Evolutionary conservation across 2,888 invertebrate species (phyloP), one percentile per base, ranked within the genome.

Genomic region (Drosophila tanythrix): DNA sequence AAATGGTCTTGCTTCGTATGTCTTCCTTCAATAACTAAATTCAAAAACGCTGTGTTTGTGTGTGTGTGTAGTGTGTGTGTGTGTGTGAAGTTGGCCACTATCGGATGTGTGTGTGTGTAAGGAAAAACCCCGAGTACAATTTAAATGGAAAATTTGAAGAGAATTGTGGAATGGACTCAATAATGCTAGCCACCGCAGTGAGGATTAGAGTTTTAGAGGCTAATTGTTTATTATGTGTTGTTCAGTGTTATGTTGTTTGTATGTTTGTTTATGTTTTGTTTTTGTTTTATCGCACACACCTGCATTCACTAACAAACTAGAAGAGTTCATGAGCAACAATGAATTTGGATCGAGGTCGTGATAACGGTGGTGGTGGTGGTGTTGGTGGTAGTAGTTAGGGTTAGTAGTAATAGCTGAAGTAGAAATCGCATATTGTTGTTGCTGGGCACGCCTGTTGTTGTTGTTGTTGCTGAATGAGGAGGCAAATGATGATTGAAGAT

Each of bases 401-500:
- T 76, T 79, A 76, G 81, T 80, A 78, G 69, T 79, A 81, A 78
- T 76, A 53, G 78, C 75, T 46, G 46, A 46, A 53, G 52, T 48
- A 79, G 74, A 85, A 91, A 76, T 94, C 82, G 83, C 83, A 94
- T 84, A 93, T 92, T 87, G 91, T 76, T 88, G 92, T 76, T 88
- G 92, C 90, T 91, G 91, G 87, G 91, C 91, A 87, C 92, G 85
- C 88, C 91, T 89, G 89, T 85, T 78, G 90, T 81, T 74, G 83
- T 81, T 74, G 89, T 84, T 61, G 70, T 83, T 83, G 69, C 74
- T 57, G 40, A 13, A 73, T 78, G 78, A 82, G 86, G 90, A 91
- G 89, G 89, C 92, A 90, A 91, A 88, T 92, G 91, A 92, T 90
- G 92, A 90, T 90, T 92, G 90, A 86, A 94, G 92, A 89, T 91